Evolutionary conservation across 2,797 vertebrate genomes (phyloP).

Genomic region (Ara ararauna): DNA sequence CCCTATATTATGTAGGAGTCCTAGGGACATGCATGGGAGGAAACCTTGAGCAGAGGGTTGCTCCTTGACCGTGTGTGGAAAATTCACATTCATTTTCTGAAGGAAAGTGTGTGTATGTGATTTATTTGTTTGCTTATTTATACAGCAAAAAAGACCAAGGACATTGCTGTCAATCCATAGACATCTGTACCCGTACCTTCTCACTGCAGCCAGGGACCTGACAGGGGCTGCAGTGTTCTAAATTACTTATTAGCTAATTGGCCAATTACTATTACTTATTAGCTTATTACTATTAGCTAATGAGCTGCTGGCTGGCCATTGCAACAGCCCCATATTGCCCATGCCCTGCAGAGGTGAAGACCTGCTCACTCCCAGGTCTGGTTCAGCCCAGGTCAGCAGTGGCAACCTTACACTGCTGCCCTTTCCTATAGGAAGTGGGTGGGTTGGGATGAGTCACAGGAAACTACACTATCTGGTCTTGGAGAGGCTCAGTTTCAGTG

Average conservation of each 20-base stretch:
- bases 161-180: not conserved
- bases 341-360: not conserved
- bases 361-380: fast-evolving
- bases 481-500: not conserved
- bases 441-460: slow-evolving; percentile 39
- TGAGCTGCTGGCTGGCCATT: not conserved
- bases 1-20: not conserved
- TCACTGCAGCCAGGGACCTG: not conserved
- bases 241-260: not conserved
- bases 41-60: not conserved
- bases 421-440: not conserved
- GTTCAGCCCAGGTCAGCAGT: not conserved
- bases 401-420: not conserved
- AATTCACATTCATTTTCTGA: not conserved
- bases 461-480: not conserved
- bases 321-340: not conserved
- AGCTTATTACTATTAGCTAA: not conserved
- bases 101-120: not conserved
- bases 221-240: not conserved
- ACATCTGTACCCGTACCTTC: not conserved
- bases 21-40: not conserved
- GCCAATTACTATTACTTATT: not conserved
- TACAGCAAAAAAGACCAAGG: slow-evolving; percentile 1
- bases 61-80: not conserved
- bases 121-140: slow-evolving; percentile 14